phyloP scores from a whole-genome alignment of 2,113 vertebrate genomes.

The Cromileptes altivelis region DNA sequence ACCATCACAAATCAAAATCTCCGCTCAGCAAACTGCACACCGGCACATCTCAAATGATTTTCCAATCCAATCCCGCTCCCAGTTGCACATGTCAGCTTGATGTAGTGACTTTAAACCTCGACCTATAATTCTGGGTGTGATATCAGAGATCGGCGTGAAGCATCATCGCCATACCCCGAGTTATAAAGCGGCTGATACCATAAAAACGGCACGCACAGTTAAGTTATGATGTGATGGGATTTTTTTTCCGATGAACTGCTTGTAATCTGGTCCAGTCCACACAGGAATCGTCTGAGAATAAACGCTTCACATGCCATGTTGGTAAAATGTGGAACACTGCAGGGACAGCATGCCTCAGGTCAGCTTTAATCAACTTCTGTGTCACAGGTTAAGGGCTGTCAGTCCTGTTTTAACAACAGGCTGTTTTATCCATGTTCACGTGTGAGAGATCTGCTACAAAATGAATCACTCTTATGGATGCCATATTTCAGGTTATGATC shows the following conservation, averaged over 20 bases:
- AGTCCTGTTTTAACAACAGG: neutral
- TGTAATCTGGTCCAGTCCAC: constrained; percentile 25
- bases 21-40: constrained; percentile 7
- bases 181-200: constrained; percentile 33
- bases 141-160: constrained; percentile 21
- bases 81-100: constrained; percentile 47
- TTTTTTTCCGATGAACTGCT: neutral
- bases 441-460: neutral
- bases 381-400: neutral
- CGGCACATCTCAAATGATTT: constrained; percentile 58
- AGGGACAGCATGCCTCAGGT: neutral
- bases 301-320: neutral
- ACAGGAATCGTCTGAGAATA: neutral
- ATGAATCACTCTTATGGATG: neutral
- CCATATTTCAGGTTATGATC: neutral
- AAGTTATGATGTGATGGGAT: constrained; percentile 18
- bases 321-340: constrained; percentile 19
- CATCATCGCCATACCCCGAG: neutral
- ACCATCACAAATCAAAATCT: constrained; percentile 55
- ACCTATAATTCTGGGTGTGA: constrained; percentile 43
- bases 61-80: constrained; percentile 26
- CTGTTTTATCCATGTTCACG: neutral
- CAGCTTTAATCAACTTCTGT: neutral
- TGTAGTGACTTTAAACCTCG: constrained; percentile 50
- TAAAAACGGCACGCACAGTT: constrained; percentile 18